Evolutionary conservation across 2,888 invertebrate species (phyloP).

Genomic region (Macaria liturata): DNA sequence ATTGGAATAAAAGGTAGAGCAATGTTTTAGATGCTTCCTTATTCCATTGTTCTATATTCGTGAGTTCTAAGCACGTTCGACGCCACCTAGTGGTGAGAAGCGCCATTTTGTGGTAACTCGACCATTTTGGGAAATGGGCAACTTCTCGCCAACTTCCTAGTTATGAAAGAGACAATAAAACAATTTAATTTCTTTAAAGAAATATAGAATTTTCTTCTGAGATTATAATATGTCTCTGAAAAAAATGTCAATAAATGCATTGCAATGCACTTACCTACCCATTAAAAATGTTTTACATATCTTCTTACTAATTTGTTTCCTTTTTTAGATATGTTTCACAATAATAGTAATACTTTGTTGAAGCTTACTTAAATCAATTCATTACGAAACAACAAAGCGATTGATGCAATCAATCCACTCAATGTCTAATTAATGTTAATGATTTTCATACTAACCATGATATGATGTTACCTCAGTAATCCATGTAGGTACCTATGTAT

Average conservation of each 20-base stretch:
- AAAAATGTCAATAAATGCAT: too few relatives aligned
- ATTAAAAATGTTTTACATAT: too few relatives aligned
- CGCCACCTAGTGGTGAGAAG: conserved; percentile 45
- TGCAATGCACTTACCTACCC: too few relatives aligned
- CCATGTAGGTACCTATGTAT: not conserved
- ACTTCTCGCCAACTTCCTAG: conserved; percentile 34
- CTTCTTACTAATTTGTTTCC: too few relatives aligned
- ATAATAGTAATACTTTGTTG: too few relatives aligned
- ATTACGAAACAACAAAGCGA: too few relatives aligned
- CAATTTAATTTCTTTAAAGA: not conserved
- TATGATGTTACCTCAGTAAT: not conserved
- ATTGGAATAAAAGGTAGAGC: conserved; percentile 24
- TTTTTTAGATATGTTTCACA: too few relatives aligned
- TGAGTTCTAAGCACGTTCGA: conserved; percentile 56
- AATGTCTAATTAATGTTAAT: conserved; percentile 8
- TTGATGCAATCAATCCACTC: too few relatives aligned
- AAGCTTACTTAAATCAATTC: too few relatives aligned
- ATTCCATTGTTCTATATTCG: conserved; percentile 59
- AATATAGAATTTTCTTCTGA: too few relatives aligned
- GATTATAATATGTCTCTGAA: too few relatives aligned
- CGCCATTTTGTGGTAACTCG: conserved; percentile 37
- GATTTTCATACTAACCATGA: conserved; percentile 7
- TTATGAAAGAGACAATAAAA: conserved; percentile 20
- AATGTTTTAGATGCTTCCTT: conserved; percentile 47
- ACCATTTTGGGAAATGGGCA: conserved; percentile 43